Conservation (phyloP, 2,113 vertebrate species). For the Hemibagrus wyckioides region DNA sequence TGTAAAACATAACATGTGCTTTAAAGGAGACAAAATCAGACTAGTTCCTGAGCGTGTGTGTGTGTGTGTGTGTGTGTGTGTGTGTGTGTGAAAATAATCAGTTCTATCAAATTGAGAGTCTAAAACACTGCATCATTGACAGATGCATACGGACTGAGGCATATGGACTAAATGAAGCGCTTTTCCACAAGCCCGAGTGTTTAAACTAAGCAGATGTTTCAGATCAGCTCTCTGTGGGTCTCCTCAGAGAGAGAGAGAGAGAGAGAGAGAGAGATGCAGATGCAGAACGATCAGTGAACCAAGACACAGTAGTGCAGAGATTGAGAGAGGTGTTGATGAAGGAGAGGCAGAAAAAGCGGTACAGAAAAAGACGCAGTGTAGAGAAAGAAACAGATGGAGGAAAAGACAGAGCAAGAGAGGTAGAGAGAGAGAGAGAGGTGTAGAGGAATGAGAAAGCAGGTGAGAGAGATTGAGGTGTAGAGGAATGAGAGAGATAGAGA, state of each 20-base stretch:
- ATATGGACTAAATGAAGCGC: neutral
- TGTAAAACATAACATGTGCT: neutral
- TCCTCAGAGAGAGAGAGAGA: neutral
- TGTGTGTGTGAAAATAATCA: neutral
- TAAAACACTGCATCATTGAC: neutral
- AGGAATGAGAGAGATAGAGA: no score
- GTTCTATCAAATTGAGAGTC: neutral
- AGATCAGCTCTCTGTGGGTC: neutral
- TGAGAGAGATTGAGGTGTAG: neutral
- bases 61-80: neutral
- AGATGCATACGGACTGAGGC: neutral
- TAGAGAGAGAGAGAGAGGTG: neutral
- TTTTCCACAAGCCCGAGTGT: neutral
- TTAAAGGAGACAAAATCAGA: neutral
- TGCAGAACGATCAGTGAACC: no score
- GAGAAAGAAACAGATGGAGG: neutral
- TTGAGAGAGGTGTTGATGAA: neutral
- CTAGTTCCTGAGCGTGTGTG: neutral
- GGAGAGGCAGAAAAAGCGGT: no score
- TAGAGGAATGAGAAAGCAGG: no score
- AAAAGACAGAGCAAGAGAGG: neutral
- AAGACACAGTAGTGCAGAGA: neutral
- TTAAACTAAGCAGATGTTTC: constrained; percentile 36
- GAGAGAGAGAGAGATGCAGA: neutral
- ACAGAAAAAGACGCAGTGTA: neutral